Evolutionary conservation across 2,888 invertebrate species (phyloP), one percentile per base, ranked within the genome.

Genomic region (Heteropelma amictum): DNA sequence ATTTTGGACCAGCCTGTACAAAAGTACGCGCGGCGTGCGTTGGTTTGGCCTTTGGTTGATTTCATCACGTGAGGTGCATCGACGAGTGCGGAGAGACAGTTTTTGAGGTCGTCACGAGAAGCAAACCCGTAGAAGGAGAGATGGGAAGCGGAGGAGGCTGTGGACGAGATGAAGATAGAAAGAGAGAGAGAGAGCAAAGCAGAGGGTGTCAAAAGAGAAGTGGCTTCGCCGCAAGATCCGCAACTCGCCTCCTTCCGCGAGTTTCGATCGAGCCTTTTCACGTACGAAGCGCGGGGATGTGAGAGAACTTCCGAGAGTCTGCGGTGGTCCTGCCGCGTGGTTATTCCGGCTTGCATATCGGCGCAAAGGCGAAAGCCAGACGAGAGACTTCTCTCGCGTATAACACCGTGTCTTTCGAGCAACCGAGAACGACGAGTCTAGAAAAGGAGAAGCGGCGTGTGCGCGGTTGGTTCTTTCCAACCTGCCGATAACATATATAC

Each of bases 181-280:
- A 42, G 35, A 58, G 23, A 38, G 8, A 58, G 14, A 30, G 38
- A 56, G 64, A 30, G 53, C 5, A 26, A 67, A 28, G 53, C 38
- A 26, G 12, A 61, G 33, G 54, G 33, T 40, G 53, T 45, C 38
- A 45, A 26, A 72, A 54, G 47, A 49, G 64, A 61, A 63, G 30
- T 42, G 61, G 33, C 35, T 28, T 8, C 17, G 40, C 28, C 38
- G 33, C 30, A 58, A 42, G 64, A 65, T 70, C 65, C 53, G 42
- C 60, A 69, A 72, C 63, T 72, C 38, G 64, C 45, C n/a, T n/a
- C n/a, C n/a, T n/a, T n/a, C n/a, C n/a, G 60, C 19, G 71, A 45
- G 61, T 38, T 68, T 76, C 71, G 70, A 76, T 67, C 68, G 38
- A 71, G 56, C 76, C 78, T 73, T n/a, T 73, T 76, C 76, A 61